These are phyloP conservation scores for Heteropelma amictum DNA, from an alignment of 2,888 invertebrate species.

Conservation along the genomic window DNA sequence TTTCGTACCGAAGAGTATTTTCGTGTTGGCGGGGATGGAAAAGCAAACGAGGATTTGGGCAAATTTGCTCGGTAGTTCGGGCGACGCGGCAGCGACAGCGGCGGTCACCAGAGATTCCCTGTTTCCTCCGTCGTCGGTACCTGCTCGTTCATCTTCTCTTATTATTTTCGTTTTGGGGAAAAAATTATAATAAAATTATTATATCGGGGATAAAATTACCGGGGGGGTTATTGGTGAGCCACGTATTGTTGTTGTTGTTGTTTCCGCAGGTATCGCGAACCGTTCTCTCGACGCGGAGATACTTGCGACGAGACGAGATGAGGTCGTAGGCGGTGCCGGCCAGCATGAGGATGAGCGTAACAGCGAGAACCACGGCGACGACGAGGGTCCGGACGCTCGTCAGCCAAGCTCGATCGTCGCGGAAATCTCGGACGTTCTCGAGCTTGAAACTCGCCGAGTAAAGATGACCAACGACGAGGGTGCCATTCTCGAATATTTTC, in stretches of 20 bases:
- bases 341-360: conserved; percentile 66
- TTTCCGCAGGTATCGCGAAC: conserved; percentile 49
- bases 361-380: conserved; percentile 62
- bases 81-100: conserved; percentile 45
- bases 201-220: no score
- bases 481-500: conserved; percentile 69
- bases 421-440: conserved; percentile 69
- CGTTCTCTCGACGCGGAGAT: conserved; percentile 36
- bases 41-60: conserved; percentile 77
- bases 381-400: conserved; percentile 70
- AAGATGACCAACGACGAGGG: conserved; percentile 72
- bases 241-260: conserved; percentile 62
- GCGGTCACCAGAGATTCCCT: conserved; percentile 59
- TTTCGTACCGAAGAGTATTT: conserved; percentile 75
- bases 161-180: not conserved
- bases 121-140: conserved; percentile 43
- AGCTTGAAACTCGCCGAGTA: conserved; percentile 74
- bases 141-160: conserved; percentile 36
- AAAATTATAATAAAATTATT: not conserved
- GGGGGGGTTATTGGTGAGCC: conserved; percentile 54
- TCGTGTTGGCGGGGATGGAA: conserved; percentile 79
- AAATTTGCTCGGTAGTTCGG: conserved; percentile 48
- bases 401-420: conserved; percentile 70
- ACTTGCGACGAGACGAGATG: no score
- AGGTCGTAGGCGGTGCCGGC: conserved; percentile 75